Conservation (phyloP, 2,797 vertebrate genomes). For the Silurus lanzhouensis region DNA sequence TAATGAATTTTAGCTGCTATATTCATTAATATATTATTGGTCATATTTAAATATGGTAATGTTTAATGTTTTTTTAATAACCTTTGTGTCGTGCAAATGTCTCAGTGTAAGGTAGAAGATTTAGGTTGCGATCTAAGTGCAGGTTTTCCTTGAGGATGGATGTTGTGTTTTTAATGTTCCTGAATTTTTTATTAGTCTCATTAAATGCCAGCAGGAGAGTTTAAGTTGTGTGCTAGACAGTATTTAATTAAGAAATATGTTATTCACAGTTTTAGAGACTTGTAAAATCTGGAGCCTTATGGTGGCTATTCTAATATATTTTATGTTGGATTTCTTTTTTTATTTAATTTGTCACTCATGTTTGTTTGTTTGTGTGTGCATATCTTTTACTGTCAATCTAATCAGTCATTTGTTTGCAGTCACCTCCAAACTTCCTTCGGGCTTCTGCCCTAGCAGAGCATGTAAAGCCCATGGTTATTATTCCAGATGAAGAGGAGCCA, state of each 20-base stretch:
- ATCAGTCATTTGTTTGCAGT: slow-evolving; percentile 66
- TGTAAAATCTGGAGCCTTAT: neutral
- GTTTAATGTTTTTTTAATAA: neutral
- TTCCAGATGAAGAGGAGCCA: slow-evolving; percentile 83
- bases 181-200: neutral
- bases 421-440: slow-evolving; percentile 91
- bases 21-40: neutral
- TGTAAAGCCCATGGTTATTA: slow-evolving; percentile 94
- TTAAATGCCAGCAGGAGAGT: neutral
- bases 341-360: neutral
- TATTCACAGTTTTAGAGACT: neutral
- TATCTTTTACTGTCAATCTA: neutral
- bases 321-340: neutral
- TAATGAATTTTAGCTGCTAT: neutral
- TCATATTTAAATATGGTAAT: neutral
- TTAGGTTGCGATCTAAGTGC: neutral
- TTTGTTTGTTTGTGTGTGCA: neutral
- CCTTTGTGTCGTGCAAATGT: neutral
- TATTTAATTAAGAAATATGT: neutral
- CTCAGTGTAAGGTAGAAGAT: neutral
- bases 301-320: neutral
- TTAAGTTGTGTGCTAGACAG: neutral
- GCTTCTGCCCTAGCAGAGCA: slow-evolving; percentile 93
- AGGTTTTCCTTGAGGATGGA: neutral
- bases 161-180: neutral